Percentiles rank a stretch among this genome's conserved stretches.
phyloP scores from a whole-genome alignment of 2,797 vertebrate species.

The Loriculus beryllinus region DNA sequence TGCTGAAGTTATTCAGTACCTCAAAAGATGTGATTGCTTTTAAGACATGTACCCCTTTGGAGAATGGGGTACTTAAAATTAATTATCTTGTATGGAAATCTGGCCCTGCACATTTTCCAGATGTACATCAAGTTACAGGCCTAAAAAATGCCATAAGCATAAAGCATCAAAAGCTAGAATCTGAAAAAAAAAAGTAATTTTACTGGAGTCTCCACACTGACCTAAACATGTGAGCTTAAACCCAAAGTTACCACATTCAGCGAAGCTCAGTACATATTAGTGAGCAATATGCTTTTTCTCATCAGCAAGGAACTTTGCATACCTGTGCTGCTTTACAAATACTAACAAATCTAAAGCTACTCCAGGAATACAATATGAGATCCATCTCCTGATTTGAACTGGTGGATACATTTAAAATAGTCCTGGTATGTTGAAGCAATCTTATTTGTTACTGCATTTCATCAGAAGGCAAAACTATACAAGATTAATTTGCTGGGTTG shows the following conservation, averaged over 20 bases:
- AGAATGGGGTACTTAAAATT: background rate
- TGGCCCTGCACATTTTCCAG: background rate
- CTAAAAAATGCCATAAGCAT: background rate
- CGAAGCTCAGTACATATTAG: background rate
- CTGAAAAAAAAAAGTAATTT: background rate
- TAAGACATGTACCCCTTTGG: background rate
- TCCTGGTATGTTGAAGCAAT: conserved; percentile 14
- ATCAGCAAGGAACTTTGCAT: background rate
- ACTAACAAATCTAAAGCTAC: background rate
- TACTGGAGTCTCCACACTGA: background rate
- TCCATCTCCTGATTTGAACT: background rate
- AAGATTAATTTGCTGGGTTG: conserved; percentile 41
- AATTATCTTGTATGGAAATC: background rate
- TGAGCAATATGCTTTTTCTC: background rate
- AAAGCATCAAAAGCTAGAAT: background rate
- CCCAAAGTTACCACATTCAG: background rate
- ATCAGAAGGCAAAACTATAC: conserved; percentile 39
- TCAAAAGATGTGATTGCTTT: background rate
- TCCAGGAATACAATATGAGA: background rate
- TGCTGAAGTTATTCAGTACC: background rate
- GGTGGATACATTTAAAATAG: background rate
- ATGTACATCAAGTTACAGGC: background rate
- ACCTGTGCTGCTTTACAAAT: background rate
- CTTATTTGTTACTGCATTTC: conserved; percentile 43
- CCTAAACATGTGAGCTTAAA: background rate